Conservation (phyloP, 2,888 invertebrate species). For the Mimachlamys varia region DNA sequence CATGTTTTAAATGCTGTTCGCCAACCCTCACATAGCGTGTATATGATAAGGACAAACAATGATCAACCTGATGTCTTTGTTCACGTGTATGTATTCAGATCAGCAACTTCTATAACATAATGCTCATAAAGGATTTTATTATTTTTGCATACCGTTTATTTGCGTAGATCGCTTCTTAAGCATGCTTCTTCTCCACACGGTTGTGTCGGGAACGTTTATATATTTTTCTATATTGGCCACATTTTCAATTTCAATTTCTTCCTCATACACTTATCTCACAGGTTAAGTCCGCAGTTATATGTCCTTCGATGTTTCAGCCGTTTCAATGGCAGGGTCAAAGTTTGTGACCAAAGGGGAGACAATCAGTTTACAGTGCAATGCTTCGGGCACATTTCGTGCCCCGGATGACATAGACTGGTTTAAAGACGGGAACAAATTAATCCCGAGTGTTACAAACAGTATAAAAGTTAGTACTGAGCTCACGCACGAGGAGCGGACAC, state of each 20-base stretch:
- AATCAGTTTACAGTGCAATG: constrained; percentile 60
- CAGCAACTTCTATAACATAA: not conserved
- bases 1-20: not conserved
- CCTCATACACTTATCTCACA: not conserved
- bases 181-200: not conserved
- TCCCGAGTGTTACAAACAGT: constrained; percentile 32
- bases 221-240: not conserved
- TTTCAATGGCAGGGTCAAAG: constrained; percentile 57
- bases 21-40: too few species aligned
- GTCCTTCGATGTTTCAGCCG: constrained; percentile 52
- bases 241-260: not conserved
- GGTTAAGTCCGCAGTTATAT: not conserved
- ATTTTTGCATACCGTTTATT: not conserved
- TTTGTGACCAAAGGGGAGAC: constrained; percentile 58
- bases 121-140: not conserved
- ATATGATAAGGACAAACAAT: not conserved
- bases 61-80: not conserved
- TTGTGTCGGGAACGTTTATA: not conserved
- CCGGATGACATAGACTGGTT: constrained; percentile 65
- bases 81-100: not conserved
- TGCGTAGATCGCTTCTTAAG: not conserved
- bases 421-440: constrained; percentile 62
- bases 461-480: constrained; percentile 19
- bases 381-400: constrained; percentile 58
- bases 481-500: constrained; percentile 54